Base-by-base conservation (phyloP, 2,113 vertebrate genomes). In the Mixornis gularis region DNA sequence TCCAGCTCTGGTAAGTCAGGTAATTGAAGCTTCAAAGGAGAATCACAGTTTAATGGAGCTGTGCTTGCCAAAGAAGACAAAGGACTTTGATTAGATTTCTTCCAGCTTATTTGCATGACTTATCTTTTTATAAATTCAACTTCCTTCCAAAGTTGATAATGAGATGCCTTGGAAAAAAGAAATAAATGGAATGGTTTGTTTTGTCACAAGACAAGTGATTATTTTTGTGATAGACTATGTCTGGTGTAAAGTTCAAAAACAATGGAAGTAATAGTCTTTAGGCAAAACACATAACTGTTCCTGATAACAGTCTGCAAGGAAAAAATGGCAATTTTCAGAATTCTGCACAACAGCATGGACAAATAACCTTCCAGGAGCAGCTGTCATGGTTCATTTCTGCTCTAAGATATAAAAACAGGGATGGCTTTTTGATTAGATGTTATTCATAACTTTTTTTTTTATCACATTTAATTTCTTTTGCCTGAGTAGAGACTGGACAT, bases 1-100 rank as follows among this genome's bases (percentile, higher is more conserved):
- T 86, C 29, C 78, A 79, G 79, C 68, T 85, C 85, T 87, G 85
- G 41, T 90, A 92, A 92, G 58, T 79, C 89, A 96, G 89, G 95
- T 96, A 96, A 96, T 34, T 92, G 95, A 95, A 96, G 95, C 95
- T 96, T 97, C 96, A 97, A 96, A 96, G 95, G 72, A 92, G 77
- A 93, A 94, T 88, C 74, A 71, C 1, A 12, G 87, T 90, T 91
- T 93, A 85, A 93, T 73, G 85, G 92, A 90, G 70, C 49, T 69
- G 18, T 70, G 78, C 85, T 92, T 95, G 95, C 93, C 95, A 96
- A 96, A 95, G 85, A 94, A 82, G 70, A 96, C 94, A 96, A 95
- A 95, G 32, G 46, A 80, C 70, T 78, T 96, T 95, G 91, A 93
- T 96, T 95, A 93, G 92, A 90, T 92, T 96, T 94, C 74, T 95